A percentile compares a stretch with the other conserved stretches of the same genome.
Conservation (phyloP, 1,140 invertebrate genomes). For the Drosophila melanica region DNA sequence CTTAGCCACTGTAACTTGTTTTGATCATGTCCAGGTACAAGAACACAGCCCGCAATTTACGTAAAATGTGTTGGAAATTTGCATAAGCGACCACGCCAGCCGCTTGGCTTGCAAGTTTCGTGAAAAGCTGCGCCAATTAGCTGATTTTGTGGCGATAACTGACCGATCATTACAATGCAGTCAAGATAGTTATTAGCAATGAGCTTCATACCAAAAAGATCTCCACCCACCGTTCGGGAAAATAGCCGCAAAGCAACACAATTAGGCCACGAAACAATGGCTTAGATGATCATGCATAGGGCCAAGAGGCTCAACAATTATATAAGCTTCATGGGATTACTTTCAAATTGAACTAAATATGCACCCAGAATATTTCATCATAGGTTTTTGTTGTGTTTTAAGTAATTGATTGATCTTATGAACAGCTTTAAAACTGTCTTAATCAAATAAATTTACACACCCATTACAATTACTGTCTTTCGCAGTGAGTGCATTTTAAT, state of each 20-base stretch:
- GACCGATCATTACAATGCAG: slow-evolving; percentile 70
- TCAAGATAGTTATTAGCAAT: slow-evolving; percentile 68
- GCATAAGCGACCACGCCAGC: slow-evolving; percentile 52
- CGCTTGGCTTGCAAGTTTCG: slow-evolving; percentile 25
- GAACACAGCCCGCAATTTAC: slow-evolving; percentile 20
- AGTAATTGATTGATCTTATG: slow-evolving; percentile 3
- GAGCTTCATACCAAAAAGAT: slow-evolving; percentile 33
- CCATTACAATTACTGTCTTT: slow-evolving; percentile 10
- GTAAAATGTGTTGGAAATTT: slow-evolving; percentile 61
- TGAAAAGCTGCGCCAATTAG: slow-evolving; percentile 61
- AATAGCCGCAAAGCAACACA: slow-evolving; percentile 2
- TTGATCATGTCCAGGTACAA: slow-evolving; percentile 15
- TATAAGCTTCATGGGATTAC: background rate
- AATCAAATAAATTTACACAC: slow-evolving; percentile 2
- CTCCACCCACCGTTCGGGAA: slow-evolving; percentile 50
- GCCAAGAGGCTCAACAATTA: background rate
- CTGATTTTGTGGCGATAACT: slow-evolving; percentile 71
- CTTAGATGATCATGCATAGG: slow-evolving; percentile 9
- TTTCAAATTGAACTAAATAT: background rate
- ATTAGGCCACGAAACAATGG: slow-evolving; percentile 42
- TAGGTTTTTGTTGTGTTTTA: background rate
- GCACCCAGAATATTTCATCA: slow-evolving; percentile 36
- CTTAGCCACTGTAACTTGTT: slow-evolving; percentile 26
- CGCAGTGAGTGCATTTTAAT: slow-evolving; percentile 9
- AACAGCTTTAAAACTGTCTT: background rate